A percentile compares a stretch with the other conserved stretches of the same genome.
phyloP scores from a whole-genome alignment of 2,797 vertebrate genomes.

The Thunnus albacares region DNA sequence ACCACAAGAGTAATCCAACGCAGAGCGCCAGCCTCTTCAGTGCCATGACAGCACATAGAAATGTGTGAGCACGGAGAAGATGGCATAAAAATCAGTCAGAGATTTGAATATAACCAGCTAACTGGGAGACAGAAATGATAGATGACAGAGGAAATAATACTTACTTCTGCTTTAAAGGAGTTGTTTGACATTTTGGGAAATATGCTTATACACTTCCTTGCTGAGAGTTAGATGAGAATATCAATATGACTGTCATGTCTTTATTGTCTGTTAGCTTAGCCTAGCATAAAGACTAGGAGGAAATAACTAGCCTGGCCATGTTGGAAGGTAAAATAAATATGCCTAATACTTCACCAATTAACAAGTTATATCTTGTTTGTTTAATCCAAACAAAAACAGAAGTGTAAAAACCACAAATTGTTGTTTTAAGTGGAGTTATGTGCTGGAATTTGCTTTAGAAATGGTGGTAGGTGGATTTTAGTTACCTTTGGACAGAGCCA shows the following conservation, averaged over 20 bases:
- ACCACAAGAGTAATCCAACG: conserved; percentile 30
- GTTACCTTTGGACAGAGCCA: neutral
- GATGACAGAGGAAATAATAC: neutral
- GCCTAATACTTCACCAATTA: neutral
- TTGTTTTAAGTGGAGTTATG: neutral
- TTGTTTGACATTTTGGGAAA: neutral
- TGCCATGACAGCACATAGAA: conserved; percentile 34
- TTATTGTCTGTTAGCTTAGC: neutral
- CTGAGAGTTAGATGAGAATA: neutral
- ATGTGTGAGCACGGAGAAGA: conserved; percentile 47
- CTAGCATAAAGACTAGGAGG: neutral
- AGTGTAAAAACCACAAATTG: too few relatives aligned
- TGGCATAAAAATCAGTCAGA: conserved; percentile 26
- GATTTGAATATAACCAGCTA: neutral
- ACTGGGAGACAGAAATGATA: neutral
- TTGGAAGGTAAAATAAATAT: neutral
- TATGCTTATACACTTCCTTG: neutral
- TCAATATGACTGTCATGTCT: neutral
- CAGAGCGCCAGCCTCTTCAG: conserved; percentile 13
- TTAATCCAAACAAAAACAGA: neutral
- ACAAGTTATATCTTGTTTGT: neutral
- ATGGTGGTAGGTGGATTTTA: neutral
- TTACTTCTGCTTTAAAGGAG: neutral
- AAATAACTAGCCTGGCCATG: neutral
- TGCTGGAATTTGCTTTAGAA: neutral